Percentiles rank a stretch among this genome's conserved stretches.
Evolutionary conservation across 1,140 invertebrate species (phyloP).

Genomic region (Meloidogyne exigua): DNA sequence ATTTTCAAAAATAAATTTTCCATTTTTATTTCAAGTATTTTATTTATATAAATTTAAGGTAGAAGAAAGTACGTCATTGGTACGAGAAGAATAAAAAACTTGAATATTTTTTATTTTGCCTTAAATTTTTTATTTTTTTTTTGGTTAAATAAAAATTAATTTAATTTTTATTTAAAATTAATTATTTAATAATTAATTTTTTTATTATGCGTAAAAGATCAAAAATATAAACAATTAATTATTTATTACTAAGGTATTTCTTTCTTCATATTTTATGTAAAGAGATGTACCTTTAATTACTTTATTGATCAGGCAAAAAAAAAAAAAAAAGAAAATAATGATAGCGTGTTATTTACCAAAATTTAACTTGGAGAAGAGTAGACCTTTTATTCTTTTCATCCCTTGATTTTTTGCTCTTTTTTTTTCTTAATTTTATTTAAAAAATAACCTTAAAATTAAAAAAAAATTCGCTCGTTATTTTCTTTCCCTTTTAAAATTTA

Average conservation of each 20-base stretch:
- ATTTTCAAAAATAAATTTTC: background rate
- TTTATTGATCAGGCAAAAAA: background rate
- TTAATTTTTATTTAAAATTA: too few relatives aligned
- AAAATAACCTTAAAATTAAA: too few relatives aligned
- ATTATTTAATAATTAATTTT: too few relatives aligned
- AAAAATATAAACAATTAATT: too few relatives aligned
- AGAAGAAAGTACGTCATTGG: background rate
- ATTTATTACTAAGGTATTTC: background rate
- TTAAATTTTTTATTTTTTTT: background rate
- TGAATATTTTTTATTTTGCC: background rate
- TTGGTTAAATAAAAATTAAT: background rate
- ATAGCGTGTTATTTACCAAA: background rate
- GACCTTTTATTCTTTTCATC: background rate
- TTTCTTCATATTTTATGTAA: background rate
- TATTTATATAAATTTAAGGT: background rate
- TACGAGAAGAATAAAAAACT: background rate
- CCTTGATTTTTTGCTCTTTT: background rate
- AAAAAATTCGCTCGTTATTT: background rate
- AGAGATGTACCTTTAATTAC: background rate
- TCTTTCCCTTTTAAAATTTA: background rate
- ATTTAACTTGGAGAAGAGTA: background rate
- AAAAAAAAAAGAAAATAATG: background rate
- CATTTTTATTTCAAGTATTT: background rate
- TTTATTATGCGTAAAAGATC: background rate
- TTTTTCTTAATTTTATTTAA: background rate